These are phyloP conservation scores for Elysia chlorotica DNA, from an alignment of 1,140 invertebrate genomes.

Conservation along the genomic window DNA sequence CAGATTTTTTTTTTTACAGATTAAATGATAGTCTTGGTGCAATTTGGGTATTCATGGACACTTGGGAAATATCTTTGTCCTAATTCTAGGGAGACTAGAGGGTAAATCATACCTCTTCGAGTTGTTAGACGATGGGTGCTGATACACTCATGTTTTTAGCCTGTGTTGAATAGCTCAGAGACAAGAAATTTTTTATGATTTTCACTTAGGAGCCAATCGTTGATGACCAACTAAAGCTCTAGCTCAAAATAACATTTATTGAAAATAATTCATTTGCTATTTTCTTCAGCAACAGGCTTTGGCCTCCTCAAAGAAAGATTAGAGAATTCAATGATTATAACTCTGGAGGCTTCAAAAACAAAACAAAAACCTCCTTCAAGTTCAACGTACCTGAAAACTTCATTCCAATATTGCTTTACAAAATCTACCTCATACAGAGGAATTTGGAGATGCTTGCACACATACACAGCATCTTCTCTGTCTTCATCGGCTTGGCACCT, in stretches of 20 bases:
- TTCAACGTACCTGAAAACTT: conserved; percentile 79
- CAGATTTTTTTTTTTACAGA: too few relatives aligned
- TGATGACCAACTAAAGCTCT: background rate
- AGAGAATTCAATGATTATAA: background rate
- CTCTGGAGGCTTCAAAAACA: background rate
- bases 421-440: conserved; percentile 77
- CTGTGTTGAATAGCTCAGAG: too few relatives aligned
- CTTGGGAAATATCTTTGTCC: too few relatives aligned
- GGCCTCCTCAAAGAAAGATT: background rate
- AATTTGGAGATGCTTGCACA: conserved; percentile 82
- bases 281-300: background rate
- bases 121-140: too few relatives aligned
- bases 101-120: too few relatives aligned
- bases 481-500: conserved; percentile 80
- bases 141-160: too few relatives aligned
- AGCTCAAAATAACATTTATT: background rate
- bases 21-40: too few relatives aligned
- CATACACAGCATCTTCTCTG: conserved; percentile 80
- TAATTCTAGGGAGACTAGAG: too few relatives aligned
- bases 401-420: conserved; percentile 97
- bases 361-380: background rate
- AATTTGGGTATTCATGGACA: too few relatives aligned
- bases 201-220: background rate
- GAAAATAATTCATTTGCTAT: background rate
- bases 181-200: too few relatives aligned